A percentile compares a stretch with the other conserved stretches of the same genome.
Conservation (phyloP, 2,113 vertebrate genomes). For the Notarius lentiginosus region DNA sequence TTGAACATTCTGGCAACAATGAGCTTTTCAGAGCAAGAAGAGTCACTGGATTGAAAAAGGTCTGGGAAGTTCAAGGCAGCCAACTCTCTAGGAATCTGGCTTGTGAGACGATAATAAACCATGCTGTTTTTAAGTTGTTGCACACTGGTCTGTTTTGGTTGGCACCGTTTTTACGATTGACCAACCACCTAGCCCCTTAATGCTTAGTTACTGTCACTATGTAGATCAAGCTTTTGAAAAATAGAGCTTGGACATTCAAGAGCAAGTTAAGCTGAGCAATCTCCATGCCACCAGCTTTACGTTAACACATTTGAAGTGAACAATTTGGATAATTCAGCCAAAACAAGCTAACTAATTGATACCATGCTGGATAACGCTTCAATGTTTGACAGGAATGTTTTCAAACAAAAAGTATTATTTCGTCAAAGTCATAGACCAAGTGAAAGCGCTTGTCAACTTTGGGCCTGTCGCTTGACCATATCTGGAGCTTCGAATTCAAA, state of each 20-base stretch:
- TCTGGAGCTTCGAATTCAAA: neutral
- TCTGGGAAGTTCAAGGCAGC: neutral
- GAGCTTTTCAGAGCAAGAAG: neutral
- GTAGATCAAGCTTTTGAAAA: neutral
- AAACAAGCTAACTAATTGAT: neutral
- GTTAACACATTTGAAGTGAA: neutral
- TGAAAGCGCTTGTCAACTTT: too few species aligned
- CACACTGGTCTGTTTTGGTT: slow-evolving; percentile 2
- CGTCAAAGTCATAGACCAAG: neutral
- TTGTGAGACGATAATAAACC: neutral
- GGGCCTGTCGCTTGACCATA: neutral
- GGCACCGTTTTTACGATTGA: neutral
- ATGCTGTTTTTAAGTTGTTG: slow-evolving; percentile 1
- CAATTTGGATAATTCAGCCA: neutral
- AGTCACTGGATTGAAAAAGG: neutral
- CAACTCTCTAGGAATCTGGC: slow-evolving; percentile 9
- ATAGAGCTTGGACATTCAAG: neutral
- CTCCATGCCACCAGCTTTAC: neutral
- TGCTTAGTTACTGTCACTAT: neutral
- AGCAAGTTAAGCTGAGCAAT: neutral
- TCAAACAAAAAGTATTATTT: neutral
- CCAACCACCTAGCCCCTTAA: neutral
- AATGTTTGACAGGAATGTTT: neutral
- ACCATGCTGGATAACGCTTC: neutral
- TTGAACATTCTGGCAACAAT: neutral